Base-by-base conservation (phyloP, 2,888 invertebrate genomes). In the Philaethria dido region DNA sequence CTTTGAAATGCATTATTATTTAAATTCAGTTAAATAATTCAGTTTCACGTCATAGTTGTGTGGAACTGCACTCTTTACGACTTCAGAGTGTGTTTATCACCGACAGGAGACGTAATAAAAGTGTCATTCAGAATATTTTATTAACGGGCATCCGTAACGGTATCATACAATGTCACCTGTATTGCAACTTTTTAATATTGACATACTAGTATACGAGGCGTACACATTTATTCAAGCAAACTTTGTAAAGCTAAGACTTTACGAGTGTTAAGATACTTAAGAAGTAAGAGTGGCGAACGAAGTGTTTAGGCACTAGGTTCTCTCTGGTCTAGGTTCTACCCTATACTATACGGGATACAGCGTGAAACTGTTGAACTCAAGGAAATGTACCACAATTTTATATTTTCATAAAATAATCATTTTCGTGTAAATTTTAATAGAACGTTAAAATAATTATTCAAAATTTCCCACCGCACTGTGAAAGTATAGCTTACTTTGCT, bases 41-140 rank as follows among this genome's bases (percentile, higher is more conserved):
- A 22, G 5, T 48, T 13, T 9, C 22, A 20, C 14, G 20, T 14
- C 22, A 48, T 48, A 48, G 47, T 22, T 22, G 45, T 20, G 20
- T 47, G 47, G 1, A 47, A 47, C 8, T 20, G 47, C 20, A 47
- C 11, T n/a, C 0, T 42, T 42, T 4, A 42, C 42, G 42, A n/a
- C 47, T 47, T 47, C 5, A 22, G 45, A 47, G 18, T 11, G 20
- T 5, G 25, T 48, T 14, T 48, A 48, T 29, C 50, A 50, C 25
- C 50, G 14, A n/a, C 50, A 9, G n/a, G 50, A 25, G 50, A 29
- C 50, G 11, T 29, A 8, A 50, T 50, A 22, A 50, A 48, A 50
- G 29, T n/a, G 50, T n/a, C 25, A 29, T 8, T 25, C 25, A 50
- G 2, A 50, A 9, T 29, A 50, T n/a, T 22, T 29, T 50, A 50